These are phyloP conservation scores for Cacatua alba DNA, from an alignment of 2,113 vertebrate species.

Conservation along the genomic window DNA sequence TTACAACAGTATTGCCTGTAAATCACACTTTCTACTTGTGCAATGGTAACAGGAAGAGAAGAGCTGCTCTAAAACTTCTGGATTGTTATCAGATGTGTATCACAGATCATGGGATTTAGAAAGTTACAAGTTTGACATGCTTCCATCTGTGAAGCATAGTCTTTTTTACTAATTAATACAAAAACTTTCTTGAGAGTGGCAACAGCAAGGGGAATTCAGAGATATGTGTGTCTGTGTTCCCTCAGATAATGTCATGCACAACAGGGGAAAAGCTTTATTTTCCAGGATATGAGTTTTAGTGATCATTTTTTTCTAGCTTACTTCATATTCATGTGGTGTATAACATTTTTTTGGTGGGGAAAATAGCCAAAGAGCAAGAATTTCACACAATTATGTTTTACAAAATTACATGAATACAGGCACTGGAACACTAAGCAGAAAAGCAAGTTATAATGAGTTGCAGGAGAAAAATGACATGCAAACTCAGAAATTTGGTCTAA, in stretches of 20 bases:
- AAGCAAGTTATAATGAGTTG: neutral
- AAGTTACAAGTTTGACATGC: neutral
- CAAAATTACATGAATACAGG: neutral
- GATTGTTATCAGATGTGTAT: neutral
- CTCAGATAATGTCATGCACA: rapidly evolving
- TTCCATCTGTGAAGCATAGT: neutral
- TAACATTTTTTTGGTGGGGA: rapidly evolving
- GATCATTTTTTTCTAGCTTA: neutral
- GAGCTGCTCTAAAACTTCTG: neutral
- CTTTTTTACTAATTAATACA: neutral
- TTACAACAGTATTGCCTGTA: neutral
- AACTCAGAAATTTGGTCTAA: neutral
- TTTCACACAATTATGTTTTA: neutral
- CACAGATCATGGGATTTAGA: neutral
- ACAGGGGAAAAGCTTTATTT: neutral
- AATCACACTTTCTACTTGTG: neutral
- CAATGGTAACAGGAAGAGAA: neutral
- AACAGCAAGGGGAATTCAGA: neutral
- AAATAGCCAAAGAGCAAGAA: neutral
- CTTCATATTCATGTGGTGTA: neutral
- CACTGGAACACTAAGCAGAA: neutral
- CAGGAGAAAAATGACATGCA: neutral
- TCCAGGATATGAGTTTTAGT: neutral
- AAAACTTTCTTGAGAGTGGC: neutral
- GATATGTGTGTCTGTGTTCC: neutral